These are phyloP conservation scores for Buphagus erythrorhynchus DNA, from an alignment of 2,797 vertebrate genomes.

Conservation along the genomic window DNA sequence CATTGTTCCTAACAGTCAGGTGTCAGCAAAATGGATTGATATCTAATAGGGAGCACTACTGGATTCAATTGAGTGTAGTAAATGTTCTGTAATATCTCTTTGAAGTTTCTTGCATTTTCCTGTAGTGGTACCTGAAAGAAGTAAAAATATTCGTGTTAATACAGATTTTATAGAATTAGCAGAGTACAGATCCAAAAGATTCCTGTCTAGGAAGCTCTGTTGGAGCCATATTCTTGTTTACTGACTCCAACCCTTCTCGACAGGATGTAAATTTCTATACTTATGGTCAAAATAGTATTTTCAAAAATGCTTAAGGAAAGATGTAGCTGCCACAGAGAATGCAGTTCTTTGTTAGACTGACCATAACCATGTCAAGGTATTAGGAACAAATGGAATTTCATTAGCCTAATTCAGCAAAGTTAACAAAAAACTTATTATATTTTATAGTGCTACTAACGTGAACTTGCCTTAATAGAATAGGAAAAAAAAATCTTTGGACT, in stretches of 20 bases:
- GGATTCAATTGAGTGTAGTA: neutral
- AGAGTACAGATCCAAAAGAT: neutral
- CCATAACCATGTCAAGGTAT: neutral
- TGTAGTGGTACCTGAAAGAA: constrained; percentile 11
- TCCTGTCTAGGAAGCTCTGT: neutral
- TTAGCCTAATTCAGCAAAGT: constrained; percentile 12
- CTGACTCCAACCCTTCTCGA: constrained; percentile 27
- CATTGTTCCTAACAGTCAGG: neutral
- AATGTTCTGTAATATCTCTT: neutral
- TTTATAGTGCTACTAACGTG: neutral
- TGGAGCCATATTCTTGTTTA: constrained; percentile 22
- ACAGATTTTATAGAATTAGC: constrained; percentile 36
- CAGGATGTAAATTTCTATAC: constrained; percentile 42
- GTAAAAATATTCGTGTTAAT: constrained; percentile 17
- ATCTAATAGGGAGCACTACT: neutral
- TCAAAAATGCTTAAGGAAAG: constrained; percentile 29
- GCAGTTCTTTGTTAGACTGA: constrained; percentile 23
- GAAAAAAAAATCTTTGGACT: neutral
- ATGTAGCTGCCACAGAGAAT: constrained; percentile 14
- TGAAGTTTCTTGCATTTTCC: constrained; percentile 8
- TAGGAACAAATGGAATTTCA: constrained; percentile 45
- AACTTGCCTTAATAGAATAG: neutral
- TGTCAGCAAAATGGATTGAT: constrained; percentile 2
- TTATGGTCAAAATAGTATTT: constrained; percentile 46
- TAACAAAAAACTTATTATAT: constrained; percentile 11